Base-by-base conservation (phyloP, 2,888 invertebrate genomes). In the Phoronis australis region DNA sequence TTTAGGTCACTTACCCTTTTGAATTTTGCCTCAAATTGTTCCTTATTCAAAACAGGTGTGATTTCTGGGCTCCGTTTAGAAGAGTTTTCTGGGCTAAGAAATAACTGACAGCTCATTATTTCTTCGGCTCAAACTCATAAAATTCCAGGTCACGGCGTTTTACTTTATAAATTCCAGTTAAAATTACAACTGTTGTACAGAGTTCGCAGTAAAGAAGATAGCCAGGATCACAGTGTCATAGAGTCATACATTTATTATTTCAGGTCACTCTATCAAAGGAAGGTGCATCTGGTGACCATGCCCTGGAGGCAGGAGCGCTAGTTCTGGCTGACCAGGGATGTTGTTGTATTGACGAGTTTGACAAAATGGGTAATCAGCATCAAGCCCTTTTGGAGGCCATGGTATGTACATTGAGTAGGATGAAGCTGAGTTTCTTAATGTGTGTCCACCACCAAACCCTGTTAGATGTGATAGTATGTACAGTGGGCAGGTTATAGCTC, bases 281-380 rank as follows among this genome's bases (percentile, higher is more conserved):
- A 76, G 79, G 83, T 39, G 71, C 72, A 0, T 64, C 66, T n/a
- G 60, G 68, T 2, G 91, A 87, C 72, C 88, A 85, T 79, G 85
- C 87, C 1, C 79, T 93, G 45, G 92, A 93, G 77, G 91, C 93
- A 0, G 95, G 79, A 15, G 78, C 78, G 0, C 59, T 78, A 27
- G 87, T 93, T 47, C 79, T 90, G 47, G 88, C 93, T 20, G 89
- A 90, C 73, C 85, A 84, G 62, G 95, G 95, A 0, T 86, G 87
- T 54, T 96, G 94, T 73, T 91, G 92, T 64, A 89, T 96, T 41
- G 96, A 96, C 75, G 95, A 96, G 78, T 88, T 96, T 67, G 96
- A 96, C 75, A 95, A 95, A 82, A 89, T 90, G 84, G 80, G 83
- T 2, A 78, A 79, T 15, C 87, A 89, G 68, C 87, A 90, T 76